A percentile compares a stretch with the other conserved stretches of the same genome.
These are phyloP conservation scores for Hemibagrus guttatus DNA, from an alignment of 2,797 vertebrate species.

Conservation along the genomic window DNA sequence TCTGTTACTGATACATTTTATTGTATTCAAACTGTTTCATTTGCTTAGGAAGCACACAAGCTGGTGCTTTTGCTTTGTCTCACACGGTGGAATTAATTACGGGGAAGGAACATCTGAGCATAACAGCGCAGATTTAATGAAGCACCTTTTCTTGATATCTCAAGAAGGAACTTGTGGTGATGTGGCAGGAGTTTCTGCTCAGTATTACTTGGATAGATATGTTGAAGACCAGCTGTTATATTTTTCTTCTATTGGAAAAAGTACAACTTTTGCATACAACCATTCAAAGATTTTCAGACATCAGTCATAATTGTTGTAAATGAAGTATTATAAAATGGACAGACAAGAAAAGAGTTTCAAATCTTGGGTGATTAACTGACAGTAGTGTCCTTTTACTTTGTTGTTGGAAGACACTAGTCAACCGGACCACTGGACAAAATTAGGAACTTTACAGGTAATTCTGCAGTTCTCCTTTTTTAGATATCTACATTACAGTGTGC, in stretches of 20 bases:
- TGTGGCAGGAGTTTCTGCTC: neutral
- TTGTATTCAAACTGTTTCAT: neutral
- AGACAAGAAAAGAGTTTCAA: neutral
- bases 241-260: neutral
- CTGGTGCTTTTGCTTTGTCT: neutral
- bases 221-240: neutral
- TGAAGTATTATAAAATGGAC: neutral
- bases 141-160: neutral
- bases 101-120: conserved; percentile 28
- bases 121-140: conserved; percentile 23
- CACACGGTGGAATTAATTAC: conserved; percentile 25
- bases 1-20: neutral
- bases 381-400: neutral
- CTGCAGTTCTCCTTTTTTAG: neutral
- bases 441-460: neutral
- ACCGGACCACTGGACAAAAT: neutral
- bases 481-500: neutral
- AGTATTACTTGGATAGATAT: neutral
- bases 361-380: neutral
- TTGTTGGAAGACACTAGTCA: neutral
- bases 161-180: too few relatives aligned
- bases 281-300: neutral
- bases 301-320: neutral
- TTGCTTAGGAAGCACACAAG: neutral
- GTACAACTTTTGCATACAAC: neutral